Evolutionary conservation across 2,888 invertebrate genomes (phyloP), one percentile per base, ranked within the genome.

Genomic region (Miltochrista miniata): DNA sequence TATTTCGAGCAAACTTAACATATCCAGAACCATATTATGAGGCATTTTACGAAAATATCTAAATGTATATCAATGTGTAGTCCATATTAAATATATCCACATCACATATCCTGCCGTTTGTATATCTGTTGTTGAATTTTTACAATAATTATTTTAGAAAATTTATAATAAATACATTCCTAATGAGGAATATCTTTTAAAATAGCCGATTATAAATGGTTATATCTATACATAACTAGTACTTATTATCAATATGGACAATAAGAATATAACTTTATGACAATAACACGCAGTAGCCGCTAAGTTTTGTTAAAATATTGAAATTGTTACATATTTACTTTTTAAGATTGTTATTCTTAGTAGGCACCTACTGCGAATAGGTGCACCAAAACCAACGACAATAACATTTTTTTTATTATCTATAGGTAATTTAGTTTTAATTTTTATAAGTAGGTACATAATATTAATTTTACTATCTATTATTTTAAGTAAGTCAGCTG

Each of bases 31-130:
- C n/a, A n/a, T n/a, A 34, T 18, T 43, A 12, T 18, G n/a, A 34
- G 7, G 12, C 18, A 24, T 24, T 24, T 24, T 2, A 24, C 18
- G 18, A 24, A 24, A 24, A n/a, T n/a, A n/a, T n/a, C n/a, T n/a
- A n/a, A 24, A 5, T 24, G 2, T 24, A 24, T 24, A 24, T 24
- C 18, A 24, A n/a, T 5, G 5, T 24, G 2, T 24, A 24, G 18
- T 24, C 18, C 18, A 24, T 24, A 24, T 4, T 24, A n/a, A n/a
- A 11, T 31, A 54, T 61, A 61, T 52, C 52, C 56, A 53, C 44
- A 42, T 39, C 39, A 49, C 63, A 66, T 63, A 66, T 63, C 67
- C 60, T 66, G 60, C 60, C 63, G 45, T 66, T 66, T 66, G 11
- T 60, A 65, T 45, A 60, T 49, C n/a, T 41, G 46, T 24, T 63